Percentiles rank a stretch among this genome's conserved stretches.
phyloP scores from a whole-genome alignment of 2,113 vertebrate species.

The Thamnophis sirtalis region DNA sequence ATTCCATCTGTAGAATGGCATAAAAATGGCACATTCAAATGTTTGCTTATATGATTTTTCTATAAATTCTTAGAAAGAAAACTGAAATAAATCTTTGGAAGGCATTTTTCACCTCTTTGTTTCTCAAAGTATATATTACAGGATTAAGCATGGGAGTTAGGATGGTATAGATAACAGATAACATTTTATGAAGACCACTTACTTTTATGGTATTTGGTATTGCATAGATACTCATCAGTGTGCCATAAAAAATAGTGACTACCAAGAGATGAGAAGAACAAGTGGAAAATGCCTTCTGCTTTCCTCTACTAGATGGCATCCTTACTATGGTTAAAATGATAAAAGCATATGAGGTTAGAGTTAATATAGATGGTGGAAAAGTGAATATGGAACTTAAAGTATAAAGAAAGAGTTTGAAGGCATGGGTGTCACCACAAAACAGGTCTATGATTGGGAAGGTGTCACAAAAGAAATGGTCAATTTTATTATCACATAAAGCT shows the following conservation, averaged over 20 bases:
- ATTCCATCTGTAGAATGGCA: not conserved
- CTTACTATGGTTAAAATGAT: not conserved
- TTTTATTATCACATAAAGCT: not conserved
- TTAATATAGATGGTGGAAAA: not conserved
- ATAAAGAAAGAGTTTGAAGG: not conserved
- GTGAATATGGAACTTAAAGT: not conserved
- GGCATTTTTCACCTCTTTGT: not conserved
- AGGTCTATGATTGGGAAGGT: not conserved
- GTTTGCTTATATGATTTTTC: not conserved
- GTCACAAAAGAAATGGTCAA: not conserved
- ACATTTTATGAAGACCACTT: not conserved
- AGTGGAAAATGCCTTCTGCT: slow-evolving; percentile 13
- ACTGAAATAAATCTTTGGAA: not conserved
- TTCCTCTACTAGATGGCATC: not conserved
- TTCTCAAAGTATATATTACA: too few species aligned
- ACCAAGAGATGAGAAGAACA: slow-evolving; percentile 32
- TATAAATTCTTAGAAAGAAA: not conserved
- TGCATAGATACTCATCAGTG: slow-evolving; percentile 3
- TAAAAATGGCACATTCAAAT: not conserved
- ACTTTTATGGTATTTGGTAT: not conserved
- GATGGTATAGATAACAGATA: not conserved
- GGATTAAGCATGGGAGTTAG: slow-evolving; percentile 10
- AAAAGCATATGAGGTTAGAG: not conserved
- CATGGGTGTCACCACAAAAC: not conserved
- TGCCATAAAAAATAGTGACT: slow-evolving; percentile 31